Percentiles rank a stretch among this genome's conserved stretches.
These are phyloP conservation scores for Anisognathus igniventris DNA, from an alignment of 2,797 vertebrate genomes.

Conservation along the genomic window DNA sequence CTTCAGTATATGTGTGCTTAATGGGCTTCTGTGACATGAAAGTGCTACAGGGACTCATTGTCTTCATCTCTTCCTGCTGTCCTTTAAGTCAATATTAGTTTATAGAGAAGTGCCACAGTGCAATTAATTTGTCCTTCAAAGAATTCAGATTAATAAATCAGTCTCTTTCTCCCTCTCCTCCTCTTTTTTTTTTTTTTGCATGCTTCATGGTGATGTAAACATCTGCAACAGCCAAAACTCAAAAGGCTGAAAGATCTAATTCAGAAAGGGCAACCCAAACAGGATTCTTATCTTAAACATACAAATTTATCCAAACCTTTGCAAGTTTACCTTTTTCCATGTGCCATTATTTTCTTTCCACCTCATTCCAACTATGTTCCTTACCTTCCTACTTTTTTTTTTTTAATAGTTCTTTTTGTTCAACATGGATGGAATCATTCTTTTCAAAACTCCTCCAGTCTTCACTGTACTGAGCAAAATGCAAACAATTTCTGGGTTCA, in stretches of 20 bases:
- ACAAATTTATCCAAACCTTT: conserved; percentile 29
- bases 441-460: neutral
- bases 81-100: conserved; percentile 70
- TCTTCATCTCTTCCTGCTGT: conserved; percentile 61
- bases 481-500: neutral
- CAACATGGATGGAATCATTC: neutral
- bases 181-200: neutral
- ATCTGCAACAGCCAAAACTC: neutral
- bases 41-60: conserved; percentile 35
- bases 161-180: neutral
- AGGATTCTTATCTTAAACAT: conserved; percentile 49
- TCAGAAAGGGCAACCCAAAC: neutral
- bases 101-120: conserved; percentile 59
- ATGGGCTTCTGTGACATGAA: conserved; percentile 41
- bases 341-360: neutral
- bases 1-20: conserved; percentile 53
- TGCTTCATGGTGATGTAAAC: conserved; percentile 11
- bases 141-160: conserved; percentile 57
- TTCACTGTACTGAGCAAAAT: neutral
- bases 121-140: conserved; percentile 47
- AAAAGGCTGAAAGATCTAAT: conserved; percentile 18
- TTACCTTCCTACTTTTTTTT: neutral
- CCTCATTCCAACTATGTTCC: neutral
- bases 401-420: neutral
- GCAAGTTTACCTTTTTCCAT: neutral